These are phyloP conservation scores for Antitype chi DNA, from an alignment of 2,888 invertebrate species.

Conservation along the genomic window DNA sequence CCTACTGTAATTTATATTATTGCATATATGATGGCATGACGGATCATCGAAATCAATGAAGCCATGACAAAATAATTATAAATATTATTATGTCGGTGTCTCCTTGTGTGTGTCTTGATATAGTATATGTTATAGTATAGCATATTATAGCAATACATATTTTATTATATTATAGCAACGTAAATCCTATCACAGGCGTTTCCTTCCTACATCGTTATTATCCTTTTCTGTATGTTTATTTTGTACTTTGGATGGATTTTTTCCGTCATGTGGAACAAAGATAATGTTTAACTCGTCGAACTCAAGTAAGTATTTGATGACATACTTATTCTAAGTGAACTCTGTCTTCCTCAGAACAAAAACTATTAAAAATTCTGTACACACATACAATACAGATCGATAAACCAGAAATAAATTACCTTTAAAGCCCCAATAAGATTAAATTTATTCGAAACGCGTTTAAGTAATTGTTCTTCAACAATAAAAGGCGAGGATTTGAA, in stretches of 20 bases:
- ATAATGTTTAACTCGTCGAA: too few relatives aligned
- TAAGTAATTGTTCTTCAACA: conserved; percentile 49
- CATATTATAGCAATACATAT: too few relatives aligned
- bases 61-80: too few relatives aligned
- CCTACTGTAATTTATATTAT: too few relatives aligned
- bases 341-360: conserved; percentile 12
- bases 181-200: too few relatives aligned
- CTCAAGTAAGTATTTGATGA: not conserved
- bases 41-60: too few relatives aligned
- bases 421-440: conserved; percentile 16
- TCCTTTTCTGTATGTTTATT: not conserved
- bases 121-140: too few relatives aligned
- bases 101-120: too few relatives aligned
- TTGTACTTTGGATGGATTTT: too few relatives aligned
- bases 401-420: conserved; percentile 35
- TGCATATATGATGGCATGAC: too few relatives aligned
- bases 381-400: conserved; percentile 4
- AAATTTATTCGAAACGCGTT: conserved; percentile 55
- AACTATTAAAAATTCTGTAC: conserved; percentile 21
- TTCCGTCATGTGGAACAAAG: not conserved
- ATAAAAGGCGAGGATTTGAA: conserved; percentile 38
- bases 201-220: not conserved
- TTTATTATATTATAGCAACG: too few relatives aligned
- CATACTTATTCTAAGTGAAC: not conserved
- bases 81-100: too few relatives aligned